Base-by-base conservation (phyloP, 2,113 vertebrate genomes). In the Perca fluviatilis region DNA sequence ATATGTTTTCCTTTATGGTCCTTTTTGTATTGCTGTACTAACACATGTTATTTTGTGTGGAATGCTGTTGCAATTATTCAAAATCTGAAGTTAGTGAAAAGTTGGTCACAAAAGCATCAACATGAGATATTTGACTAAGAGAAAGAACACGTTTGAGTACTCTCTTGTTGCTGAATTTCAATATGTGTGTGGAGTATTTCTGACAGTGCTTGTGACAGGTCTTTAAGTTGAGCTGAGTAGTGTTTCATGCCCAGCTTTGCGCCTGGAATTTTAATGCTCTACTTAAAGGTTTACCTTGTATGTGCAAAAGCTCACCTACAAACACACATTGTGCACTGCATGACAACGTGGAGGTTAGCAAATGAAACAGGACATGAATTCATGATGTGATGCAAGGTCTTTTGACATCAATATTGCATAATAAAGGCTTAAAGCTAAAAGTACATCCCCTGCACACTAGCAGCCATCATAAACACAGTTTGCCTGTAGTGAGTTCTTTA, bases 221-320 rank as follows among this genome's bases (percentile, higher is more conserved):
- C 63, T 88, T 86, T 71, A 80, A 57, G 78, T 73, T 82, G 79
- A 88, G 85, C 70, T 70, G 73, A 73, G 78, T 47, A 47, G 72
- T 74, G 63, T 66, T 79, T 86, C 80, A 72, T 82, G 81, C 57
- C 2, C 53, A 57, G 74, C 64, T 16, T n/a, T 63, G 73, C 66
- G 82, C 69, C 46, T 47, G 50, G 73, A 85, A 79, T 85, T 30
- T 46, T 46, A 87, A 80, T 77, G 50, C 70, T 61, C 71, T 54
- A 61, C 72, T 77, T 70, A 71, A 11, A 47, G 18, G 25, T 60
- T 87, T 69, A 74, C 81, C 83, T 73, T 71, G 69, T 79, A 77
- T 88, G 72, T 70, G 74, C 78, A 62, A 60, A 49, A 53, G 77
- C 74, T 79, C 61, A 84, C 77, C 61, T 82, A 60, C 68, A 77